Evolutionary conservation across 2,888 invertebrate genomes (phyloP), one percentile per base, ranked within the genome.

Genomic region (Apamea monoglypha): DNA sequence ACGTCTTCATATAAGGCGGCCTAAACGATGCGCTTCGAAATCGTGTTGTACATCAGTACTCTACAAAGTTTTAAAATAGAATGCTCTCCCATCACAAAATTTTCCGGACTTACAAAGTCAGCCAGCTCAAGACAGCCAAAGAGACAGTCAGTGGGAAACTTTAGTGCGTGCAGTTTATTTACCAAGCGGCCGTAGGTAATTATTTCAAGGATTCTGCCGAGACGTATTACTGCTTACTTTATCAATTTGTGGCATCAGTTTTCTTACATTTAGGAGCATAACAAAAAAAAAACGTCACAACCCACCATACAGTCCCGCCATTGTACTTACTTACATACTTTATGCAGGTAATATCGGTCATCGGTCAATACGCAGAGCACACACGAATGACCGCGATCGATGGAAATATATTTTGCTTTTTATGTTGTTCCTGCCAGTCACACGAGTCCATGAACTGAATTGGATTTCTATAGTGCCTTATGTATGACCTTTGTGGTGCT

Each of bases 361-460:
- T 32, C 16, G 25, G 50, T 53, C 32, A 12, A n/a, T 47, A 73
- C 5, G 32, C 6, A n/a, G n/a, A 12, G 18, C 5, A 63, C 29
- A 25, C 36, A 29, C n/a, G 44, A 44, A 50, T n/a, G 50, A 44
- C 59, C 50, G 16, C 59, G 74, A 68, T 74, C 67, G 40, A 81
- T 80, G 44, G 8, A 16, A 18, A 68, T 40, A 12, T 78, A 36
- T 61, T 68, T 68, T 61, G 18, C 10, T 68, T 81, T 80, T 61
- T 50, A 29, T 32, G 56, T 29, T 68, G 25, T 25, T 32, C 25
- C 44, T 14, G 36, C 6, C 16, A 47, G 36, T 44, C 61, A 53
- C 7, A 79, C 10, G 59, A 67, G 67, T 68, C n/a, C 53, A 53
- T 53, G 50, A 67, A 81, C 61, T 80, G 72, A 67, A 61, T 73